A percentile compares a stretch with the other conserved stretches of the same genome.
Conservation (phyloP, 2,113 vertebrate genomes). For the Silurus meridionalis region DNA sequence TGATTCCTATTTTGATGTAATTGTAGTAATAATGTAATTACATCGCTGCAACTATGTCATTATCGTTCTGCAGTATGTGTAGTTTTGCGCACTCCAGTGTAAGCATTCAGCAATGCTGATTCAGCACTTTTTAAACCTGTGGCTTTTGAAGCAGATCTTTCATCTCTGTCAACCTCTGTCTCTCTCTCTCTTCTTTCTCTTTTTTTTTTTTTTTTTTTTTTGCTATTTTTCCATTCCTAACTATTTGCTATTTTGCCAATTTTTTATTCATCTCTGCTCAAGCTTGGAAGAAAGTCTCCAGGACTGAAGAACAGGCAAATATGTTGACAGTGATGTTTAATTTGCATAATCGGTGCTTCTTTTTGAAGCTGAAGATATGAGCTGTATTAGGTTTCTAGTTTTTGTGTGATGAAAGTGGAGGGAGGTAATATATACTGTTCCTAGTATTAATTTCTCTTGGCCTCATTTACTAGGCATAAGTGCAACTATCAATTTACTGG, state of each 20-base stretch:
- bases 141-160: background rate
- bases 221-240: too few species aligned
- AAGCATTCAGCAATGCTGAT: slow-evolving; percentile 11
- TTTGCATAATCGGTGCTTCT: slow-evolving; percentile 43
- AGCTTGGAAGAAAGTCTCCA: background rate
- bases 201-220: too few species aligned
- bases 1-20: background rate
- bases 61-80: background rate
- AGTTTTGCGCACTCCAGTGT: slow-evolving; percentile 20
- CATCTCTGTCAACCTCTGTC: background rate
- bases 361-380: slow-evolving; percentile 43
- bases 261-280: slow-evolving; percentile 2
- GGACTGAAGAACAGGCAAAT: slow-evolving; percentile 17
- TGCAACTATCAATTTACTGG: slow-evolving; percentile 18
- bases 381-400: slow-evolving; percentile 11
- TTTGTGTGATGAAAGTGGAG: slow-evolving; percentile 11
- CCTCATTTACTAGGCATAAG: background rate
- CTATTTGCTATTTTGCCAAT: background rate
- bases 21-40: slow-evolving; percentile 28
- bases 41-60: slow-evolving; percentile 26
- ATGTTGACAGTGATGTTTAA: slow-evolving; percentile 47
- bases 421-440: background rate
- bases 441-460: slow-evolving; percentile 38
- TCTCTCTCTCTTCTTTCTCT: background rate
- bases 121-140: background rate